Base-by-base conservation (phyloP, 2,888 invertebrate genomes). In the Seira sanloemensis region DNA sequence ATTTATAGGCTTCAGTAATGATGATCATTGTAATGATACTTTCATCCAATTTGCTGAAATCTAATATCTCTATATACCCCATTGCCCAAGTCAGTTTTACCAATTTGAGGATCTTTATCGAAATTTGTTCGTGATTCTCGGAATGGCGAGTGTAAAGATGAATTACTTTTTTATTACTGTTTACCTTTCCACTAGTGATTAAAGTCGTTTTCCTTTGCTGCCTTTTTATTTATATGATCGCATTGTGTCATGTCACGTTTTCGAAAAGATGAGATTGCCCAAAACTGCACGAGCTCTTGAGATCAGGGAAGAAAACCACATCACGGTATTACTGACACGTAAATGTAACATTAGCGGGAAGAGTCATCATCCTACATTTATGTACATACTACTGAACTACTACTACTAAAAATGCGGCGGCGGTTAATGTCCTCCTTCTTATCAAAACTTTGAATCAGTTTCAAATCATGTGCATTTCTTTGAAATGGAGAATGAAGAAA, bases 391-490 rank as follows among this genome's bases (percentile, higher is more conserved):
- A 37, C 12, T 12, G 37, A 37, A 37, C 12, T 37, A 12, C 37
- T n/a, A n/a, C n/a, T n/a, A 37, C 37, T 7, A 37, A 37, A 37
- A 37, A 37, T 7, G 37, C 16, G 23, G 68, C 26, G 5, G 18
- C 74, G 58, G 65, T 69, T 24, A 71, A 75, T 81, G 80, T 46
- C 62, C 72, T 80, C 50, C 24, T 75, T 81, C 12, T 65, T 80
- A 58, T 73, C 72, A 23, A 25, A 18, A 21, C 73, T 19, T 81
- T 75, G 24, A 46, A 71, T 79, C 69, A 27, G 46, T 68, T 74
- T n/a, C n/a, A n/a, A n/a, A n/a, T n/a, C n/a, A n/a, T n/a, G n/a
- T n/a, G n/a, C 73, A 68, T 66, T 73, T 23, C 25, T 74, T 65
- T 21, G 1, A 12, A 54, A 37, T 37, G 37, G 37, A 37, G 25